A percentile compares a stretch with the other conserved stretches of the same genome.
Conservation (phyloP, 2,797 vertebrate species). For the Euthynnus affinis region DNA sequence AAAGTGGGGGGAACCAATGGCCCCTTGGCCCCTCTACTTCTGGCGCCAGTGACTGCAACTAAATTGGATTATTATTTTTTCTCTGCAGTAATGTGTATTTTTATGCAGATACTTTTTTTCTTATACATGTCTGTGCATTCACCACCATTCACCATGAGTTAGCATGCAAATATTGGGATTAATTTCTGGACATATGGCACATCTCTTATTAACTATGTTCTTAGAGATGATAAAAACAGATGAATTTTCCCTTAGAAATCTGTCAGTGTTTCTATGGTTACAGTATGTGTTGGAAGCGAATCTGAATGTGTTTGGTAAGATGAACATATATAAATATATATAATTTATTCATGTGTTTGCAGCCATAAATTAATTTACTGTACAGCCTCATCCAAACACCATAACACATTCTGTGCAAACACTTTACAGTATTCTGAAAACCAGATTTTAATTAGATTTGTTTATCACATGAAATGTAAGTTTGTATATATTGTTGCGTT, state of each 20-base stretch:
- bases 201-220: constrained; percentile 28
- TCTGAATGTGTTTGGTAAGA: constrained; percentile 40
- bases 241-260: constrained; percentile 24
- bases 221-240: constrained; percentile 3
- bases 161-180: constrained; percentile 16
- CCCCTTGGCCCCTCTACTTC: too few relatives aligned
- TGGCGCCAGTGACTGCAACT: too few relatives aligned
- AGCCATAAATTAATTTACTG: constrained; percentile 25
- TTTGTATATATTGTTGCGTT: neutral
- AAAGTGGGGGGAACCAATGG: too few relatives aligned
- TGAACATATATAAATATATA: constrained; percentile 27
- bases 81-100: too few relatives aligned
- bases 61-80: too few relatives aligned
- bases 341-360: too few relatives aligned
- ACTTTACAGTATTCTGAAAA: constrained; percentile 12
- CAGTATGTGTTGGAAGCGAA: constrained; percentile 12
- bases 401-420: constrained; percentile 11
- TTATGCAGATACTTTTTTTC: constrained; percentile 6
- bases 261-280: constrained; percentile 21
- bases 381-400: constrained; percentile 6
- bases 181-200: constrained; percentile 23
- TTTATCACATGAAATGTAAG: constrained; percentile 3
- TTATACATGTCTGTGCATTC: neutral
- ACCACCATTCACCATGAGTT: neutral
- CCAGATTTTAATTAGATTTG: neutral